Evolutionary conservation across 2,888 invertebrate genomes (phyloP).

Genomic region (Andrena bicolor): DNA sequence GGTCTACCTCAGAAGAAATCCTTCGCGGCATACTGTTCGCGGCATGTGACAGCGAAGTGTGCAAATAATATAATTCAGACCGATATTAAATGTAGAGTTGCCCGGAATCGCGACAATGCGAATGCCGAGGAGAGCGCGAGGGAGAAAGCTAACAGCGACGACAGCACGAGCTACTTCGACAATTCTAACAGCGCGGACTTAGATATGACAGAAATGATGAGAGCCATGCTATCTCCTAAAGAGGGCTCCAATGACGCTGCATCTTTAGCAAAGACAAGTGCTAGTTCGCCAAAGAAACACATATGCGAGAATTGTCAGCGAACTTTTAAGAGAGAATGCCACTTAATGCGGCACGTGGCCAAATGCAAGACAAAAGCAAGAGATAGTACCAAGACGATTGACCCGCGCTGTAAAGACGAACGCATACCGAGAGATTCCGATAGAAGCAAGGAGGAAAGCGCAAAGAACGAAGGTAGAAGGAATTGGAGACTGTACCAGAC

Average conservation of each 20-base stretch:
- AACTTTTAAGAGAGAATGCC: constrained; percentile 58
- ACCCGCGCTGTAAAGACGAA: background rate
- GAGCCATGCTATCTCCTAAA: background rate
- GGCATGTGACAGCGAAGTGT: constrained; percentile 42
- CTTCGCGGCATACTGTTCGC: constrained; percentile 51
- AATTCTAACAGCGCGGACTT: constrained; percentile 6
- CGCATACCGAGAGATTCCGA: background rate
- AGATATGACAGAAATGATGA: background rate
- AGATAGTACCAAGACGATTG: background rate
- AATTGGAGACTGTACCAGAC: constrained; percentile 10
- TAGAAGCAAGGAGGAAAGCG: background rate
- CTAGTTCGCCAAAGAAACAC: constrained; percentile 15
- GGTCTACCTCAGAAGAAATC: constrained; percentile 63
- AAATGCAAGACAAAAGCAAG: constrained; percentile 22
- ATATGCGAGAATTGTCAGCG: constrained; percentile 61
- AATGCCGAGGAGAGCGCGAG: background rate
- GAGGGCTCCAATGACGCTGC: background rate
- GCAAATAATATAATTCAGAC: constrained; percentile 36
- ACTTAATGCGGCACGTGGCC: constrained; percentile 39
- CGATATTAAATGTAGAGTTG: constrained; percentile 26
- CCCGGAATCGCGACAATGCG: background rate
- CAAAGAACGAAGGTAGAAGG: background rate
- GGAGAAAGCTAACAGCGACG: background rate
- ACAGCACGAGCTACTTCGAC: constrained; percentile 8
- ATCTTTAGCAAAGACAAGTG: background rate